These are phyloP conservation scores for Anneissia japonica DNA, from an alignment of 35 echinoderm and acorn worm species.

Conservation along the genomic window DNA sequence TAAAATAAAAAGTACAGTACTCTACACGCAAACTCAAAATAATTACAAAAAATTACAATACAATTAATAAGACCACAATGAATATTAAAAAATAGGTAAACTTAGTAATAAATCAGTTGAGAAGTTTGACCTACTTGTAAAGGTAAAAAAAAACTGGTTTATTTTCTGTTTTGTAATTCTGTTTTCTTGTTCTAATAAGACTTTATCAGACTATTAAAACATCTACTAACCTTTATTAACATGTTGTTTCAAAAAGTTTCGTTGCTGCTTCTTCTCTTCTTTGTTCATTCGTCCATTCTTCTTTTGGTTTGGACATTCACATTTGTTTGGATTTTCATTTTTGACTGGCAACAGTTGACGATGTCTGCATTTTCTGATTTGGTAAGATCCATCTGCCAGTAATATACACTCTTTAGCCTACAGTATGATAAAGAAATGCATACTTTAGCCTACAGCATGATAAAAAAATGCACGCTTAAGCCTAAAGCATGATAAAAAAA, in stretches of 20 bases:
- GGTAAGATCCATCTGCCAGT: neutral
- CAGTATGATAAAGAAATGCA: neutral
- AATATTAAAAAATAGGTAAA: too few relatives aligned
- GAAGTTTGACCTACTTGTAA: neutral
- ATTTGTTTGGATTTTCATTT: neutral
- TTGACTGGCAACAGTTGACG: neutral
- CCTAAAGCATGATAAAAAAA: neutral
- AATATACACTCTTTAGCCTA: slow-evolving; percentile 3
- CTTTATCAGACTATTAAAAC: neutral
- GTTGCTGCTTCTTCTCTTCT: slow-evolving; percentile 62
- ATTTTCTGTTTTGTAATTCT: neutral
- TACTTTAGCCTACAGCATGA: neutral
- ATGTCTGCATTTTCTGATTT: neutral
- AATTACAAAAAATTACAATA: too few relatives aligned
- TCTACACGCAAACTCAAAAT: too few relatives aligned
- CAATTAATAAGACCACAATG: too few relatives aligned
- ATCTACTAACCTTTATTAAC: slow-evolving; percentile 22
- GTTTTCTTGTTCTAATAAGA: neutral
- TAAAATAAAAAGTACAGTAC: too few relatives aligned
- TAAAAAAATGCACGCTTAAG: neutral
- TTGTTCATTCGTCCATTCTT: slow-evolving; percentile 19
- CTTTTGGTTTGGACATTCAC: slow-evolving; percentile 18
- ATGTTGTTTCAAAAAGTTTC: slow-evolving; percentile 49
- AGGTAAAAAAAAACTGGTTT: neutral
- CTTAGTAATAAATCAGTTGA: too few relatives aligned